phyloP scores from a whole-genome alignment of 1,140 invertebrate species.

The Epicauta chinensis region DNA sequence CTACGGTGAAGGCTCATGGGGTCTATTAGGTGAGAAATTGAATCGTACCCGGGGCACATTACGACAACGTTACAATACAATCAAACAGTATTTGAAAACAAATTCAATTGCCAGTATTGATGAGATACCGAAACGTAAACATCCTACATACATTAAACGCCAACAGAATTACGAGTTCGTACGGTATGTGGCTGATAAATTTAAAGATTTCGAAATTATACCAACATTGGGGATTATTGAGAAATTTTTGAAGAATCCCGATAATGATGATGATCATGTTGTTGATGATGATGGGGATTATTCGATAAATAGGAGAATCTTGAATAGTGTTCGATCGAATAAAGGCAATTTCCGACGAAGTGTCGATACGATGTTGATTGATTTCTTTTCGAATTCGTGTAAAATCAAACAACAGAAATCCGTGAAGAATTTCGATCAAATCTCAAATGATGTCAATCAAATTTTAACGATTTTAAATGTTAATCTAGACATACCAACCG shows the following conservation, averaged over 20 bases:
- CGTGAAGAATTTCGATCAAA: conserved; percentile 2
- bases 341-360: neutral
- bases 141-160: neutral
- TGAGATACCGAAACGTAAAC: conserved; percentile 35
- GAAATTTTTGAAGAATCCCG: neutral
- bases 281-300: neutral
- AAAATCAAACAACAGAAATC: conserved; percentile 5
- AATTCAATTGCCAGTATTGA: conserved; percentile 35
- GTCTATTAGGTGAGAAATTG: conserved; percentile 23
- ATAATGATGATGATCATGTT: neutral
- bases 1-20: conserved; percentile 36
- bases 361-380: conserved; percentile 19
- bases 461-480: conserved; percentile 18
- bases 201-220: conserved; percentile 12
- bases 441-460: neutral
- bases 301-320: too few relatives aligned
- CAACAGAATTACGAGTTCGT: conserved; percentile 11
- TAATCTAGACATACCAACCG: conserved; percentile 19
- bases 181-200: conserved; percentile 24
- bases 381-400: conserved; percentile 18
- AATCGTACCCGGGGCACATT: conserved; percentile 30
- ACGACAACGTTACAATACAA: conserved; percentile 38
- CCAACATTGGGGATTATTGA: conserved; percentile 25
- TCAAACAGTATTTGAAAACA: conserved; percentile 36
- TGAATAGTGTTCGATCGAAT: too few relatives aligned